Evolutionary conservation across 2,888 invertebrate species (phyloP).

Genomic region (Calephelis perditalis): DNA sequence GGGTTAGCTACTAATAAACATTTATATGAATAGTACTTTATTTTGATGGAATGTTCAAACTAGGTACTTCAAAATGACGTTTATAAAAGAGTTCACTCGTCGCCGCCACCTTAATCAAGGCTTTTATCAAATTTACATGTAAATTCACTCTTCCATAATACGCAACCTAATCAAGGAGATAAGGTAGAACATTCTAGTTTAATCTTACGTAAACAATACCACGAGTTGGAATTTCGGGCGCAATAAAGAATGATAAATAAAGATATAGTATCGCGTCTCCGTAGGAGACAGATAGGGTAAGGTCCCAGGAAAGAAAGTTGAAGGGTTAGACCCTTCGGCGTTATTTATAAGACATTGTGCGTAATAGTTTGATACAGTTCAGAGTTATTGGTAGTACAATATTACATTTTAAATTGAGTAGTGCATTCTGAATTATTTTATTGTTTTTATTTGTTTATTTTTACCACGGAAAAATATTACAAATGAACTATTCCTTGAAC

Average conservation of each 20-base stretch:
- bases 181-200: slow-evolving; percentile 27
- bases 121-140: slow-evolving; percentile 8
- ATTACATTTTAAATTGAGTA: slow-evolving; percentile 19
- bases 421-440: background rate
- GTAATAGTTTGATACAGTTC: slow-evolving; percentile 54
- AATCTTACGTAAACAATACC: slow-evolving; percentile 52
- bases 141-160: slow-evolving; percentile 10
- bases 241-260: slow-evolving; percentile 65
- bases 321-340: slow-evolving; percentile 63
- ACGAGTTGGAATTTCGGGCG: slow-evolving; percentile 49
- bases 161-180: slow-evolving; percentile 23
- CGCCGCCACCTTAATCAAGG: slow-evolving; percentile 1
- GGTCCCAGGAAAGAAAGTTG: slow-evolving; percentile 52
- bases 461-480: too few relatives aligned
- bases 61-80: too few relatives aligned
- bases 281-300: slow-evolving; percentile 59
- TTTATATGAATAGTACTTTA: too few relatives aligned
- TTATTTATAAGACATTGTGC: slow-evolving; percentile 56
- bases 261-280: slow-evolving; percentile 68
- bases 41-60: too few relatives aligned
- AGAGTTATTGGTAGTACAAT: slow-evolving; percentile 38
- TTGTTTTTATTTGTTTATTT: too few relatives aligned
- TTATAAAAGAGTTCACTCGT: too few relatives aligned
- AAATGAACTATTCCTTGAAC: too few relatives aligned
- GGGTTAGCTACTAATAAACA: too few relatives aligned